A percentile compares a stretch with the other conserved stretches of the same genome.
These are phyloP conservation scores for Scolanthus callimorphus DNA, from an alignment of 92 coral and sea anemone genomes.

Conservation along the genomic window DNA sequence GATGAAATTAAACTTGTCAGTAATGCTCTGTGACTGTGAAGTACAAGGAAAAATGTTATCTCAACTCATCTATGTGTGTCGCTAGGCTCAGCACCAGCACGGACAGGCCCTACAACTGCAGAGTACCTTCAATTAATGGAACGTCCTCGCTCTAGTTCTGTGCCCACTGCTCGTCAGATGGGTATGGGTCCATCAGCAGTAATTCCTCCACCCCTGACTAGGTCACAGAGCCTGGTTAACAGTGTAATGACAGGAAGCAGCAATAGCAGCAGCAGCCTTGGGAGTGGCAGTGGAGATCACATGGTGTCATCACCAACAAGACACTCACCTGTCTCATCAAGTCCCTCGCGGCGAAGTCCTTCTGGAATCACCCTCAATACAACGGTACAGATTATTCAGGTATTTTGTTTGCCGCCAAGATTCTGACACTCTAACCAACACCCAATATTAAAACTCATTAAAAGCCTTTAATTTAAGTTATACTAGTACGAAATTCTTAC, in stretches of 20 bases:
- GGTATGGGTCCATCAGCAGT: slow-evolving; percentile 72
- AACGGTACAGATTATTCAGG: slow-evolving; percentile 87
- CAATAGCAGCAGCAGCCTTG: slow-evolving; percentile 24
- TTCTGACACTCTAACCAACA: no score
- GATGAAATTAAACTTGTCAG: no score
- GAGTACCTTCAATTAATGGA: slow-evolving; percentile 75
- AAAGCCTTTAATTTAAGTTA: no score
- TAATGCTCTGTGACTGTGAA: no score
- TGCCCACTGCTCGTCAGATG: slow-evolving; percentile 68
- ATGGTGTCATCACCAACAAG: slow-evolving; percentile 37
- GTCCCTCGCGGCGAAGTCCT: slow-evolving; percentile 72
- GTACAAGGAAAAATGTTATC: no score
- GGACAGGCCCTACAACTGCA: slow-evolving; percentile 58
- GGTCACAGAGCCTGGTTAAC: slow-evolving; percentile 48
- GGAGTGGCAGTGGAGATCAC: slow-evolving; percentile 29
- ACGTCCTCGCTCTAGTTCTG: slow-evolving; percentile 84
- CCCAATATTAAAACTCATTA: no score
- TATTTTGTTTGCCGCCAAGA: no score
- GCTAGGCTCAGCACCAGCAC: slow-evolving; percentile 81
- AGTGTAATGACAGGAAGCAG: slow-evolving; percentile 37
- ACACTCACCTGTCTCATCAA: slow-evolving; percentile 78
- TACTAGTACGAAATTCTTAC: no score
- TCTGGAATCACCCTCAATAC: slow-evolving; percentile 81
- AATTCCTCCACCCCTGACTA: slow-evolving; percentile 67
- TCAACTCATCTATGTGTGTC: no score